Base-by-base conservation (phyloP, 2,113 vertebrate genomes). In the Myanophis thanlyinensis region DNA sequence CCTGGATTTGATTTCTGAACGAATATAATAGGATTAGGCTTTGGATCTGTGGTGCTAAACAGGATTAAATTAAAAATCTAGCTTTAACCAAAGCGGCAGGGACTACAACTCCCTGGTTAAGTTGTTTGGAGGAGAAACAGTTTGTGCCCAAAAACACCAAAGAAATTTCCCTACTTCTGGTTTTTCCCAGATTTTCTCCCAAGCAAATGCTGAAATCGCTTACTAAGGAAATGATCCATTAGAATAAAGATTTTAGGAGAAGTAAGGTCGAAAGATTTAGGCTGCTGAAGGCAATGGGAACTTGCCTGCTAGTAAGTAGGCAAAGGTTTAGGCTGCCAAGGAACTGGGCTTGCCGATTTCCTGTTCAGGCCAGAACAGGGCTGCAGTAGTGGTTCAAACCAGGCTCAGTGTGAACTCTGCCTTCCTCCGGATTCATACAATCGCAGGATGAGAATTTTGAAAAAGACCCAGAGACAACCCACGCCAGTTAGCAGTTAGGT, bases 301-400 rank as follows among this genome's bases (percentile, higher is more conserved):
- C 20, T 22, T 44, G 35, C 73, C 35, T 44, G 35, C 73, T 22
- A 44, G 73, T 22, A 80, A 44, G 15, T 80, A 80, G 7, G 73
- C 35, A 80, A 20, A 44, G 67, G 15, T 18, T 80, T 3, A 22
- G 18, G 12, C 7, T 56, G 67, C 23, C 46, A 53, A 48, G 92
- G 96, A 95, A 91, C 92, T 91, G 90, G 95, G 94, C 46, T 91
- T 93, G 91, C 93, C 93, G 89, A 67, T 85, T 95, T 94, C 92
- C 92, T 89, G 73, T 30, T 93, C 92, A 85, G 10, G 46, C 93
- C 94, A 49, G 80, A 91, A 86, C n/a, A 89, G 94, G 93, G 97
- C 93, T 25, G 46, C 85, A 89, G 6, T 59, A 90, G 9, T 84
- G 93, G 88, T 94, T 94, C 89, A 91, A 89, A 88, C 89, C 67